Conservation (phyloP, 2,888 invertebrate genomes). For the Priocnemis perturbator region DNA sequence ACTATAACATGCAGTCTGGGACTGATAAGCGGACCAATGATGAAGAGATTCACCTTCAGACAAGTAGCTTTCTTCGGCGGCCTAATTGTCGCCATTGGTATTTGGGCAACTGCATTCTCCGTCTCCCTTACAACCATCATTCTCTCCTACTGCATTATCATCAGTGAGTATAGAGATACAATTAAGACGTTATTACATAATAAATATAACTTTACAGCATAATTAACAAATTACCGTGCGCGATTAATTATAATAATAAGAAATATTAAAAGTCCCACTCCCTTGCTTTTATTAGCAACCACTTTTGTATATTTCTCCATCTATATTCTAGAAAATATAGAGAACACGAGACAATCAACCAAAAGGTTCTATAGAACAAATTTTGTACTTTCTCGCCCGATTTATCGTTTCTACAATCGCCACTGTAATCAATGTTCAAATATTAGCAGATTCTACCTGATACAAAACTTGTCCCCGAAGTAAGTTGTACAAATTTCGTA, state of each 20-base stretch:
- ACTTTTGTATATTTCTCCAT: no score
- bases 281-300: no score
- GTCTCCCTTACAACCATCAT: constrained; percentile 69
- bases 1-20: constrained; percentile 73
- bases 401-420: background rate
- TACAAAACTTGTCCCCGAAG: background rate
- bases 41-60: constrained; percentile 71
- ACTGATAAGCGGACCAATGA: constrained; percentile 73
- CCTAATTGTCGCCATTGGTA: constrained; percentile 66
- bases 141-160: constrained; percentile 65
- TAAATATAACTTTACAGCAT: no score
- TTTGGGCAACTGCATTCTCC: constrained; percentile 70
- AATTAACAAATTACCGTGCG: no score
- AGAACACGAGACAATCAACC: no score
- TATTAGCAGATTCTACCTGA: background rate
- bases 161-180: constrained; percentile 50
- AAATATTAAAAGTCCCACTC: no score
- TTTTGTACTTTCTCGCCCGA: no score
- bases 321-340: background rate
- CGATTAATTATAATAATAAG: no score
- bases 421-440: background rate
- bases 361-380: no score
- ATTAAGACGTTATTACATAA: no score
- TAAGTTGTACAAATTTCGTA: no score
- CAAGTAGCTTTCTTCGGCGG: constrained; percentile 70